Evolutionary conservation across 2,113 vertebrate species (phyloP).

Genomic region (Amphilophus citrinellus): DNA sequence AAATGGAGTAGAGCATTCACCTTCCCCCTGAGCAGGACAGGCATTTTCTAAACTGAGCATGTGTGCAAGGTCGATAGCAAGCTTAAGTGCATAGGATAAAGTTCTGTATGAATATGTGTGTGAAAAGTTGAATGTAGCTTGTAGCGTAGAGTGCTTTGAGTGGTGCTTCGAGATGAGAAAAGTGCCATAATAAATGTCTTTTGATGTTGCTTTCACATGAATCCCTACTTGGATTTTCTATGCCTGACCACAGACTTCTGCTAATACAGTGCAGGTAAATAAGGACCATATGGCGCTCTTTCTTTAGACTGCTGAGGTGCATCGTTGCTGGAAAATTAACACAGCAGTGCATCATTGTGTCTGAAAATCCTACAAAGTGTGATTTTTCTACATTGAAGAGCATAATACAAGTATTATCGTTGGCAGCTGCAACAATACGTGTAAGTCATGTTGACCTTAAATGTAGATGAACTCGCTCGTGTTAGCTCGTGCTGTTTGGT

Average conservation of each 20-base stretch:
- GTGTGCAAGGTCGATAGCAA: background rate
- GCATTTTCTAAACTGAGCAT: background rate
- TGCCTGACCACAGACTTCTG: background rate
- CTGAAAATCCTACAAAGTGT: background rate
- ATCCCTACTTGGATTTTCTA: no score
- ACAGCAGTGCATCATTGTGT: background rate
- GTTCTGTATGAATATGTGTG: background rate
- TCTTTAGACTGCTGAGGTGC: background rate
- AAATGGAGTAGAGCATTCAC: background rate
- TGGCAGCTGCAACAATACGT: background rate
- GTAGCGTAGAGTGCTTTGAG: background rate
- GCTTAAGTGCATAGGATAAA: background rate
- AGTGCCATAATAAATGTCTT: background rate
- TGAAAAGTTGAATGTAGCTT: accelerated
- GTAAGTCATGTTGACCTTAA: background rate
- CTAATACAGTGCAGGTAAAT: background rate
- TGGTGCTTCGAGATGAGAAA: background rate
- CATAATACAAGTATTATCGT: accelerated
- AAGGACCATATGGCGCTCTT: background rate
- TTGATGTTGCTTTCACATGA: no score
- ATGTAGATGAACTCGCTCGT: background rate
- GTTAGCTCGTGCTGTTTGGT: background rate
- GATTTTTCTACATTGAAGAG: background rate
- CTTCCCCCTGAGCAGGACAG: background rate
- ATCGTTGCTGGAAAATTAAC: background rate